phyloP scores from a whole-genome alignment of 1,140 invertebrate species.

The Mercenaria mercenaria region DNA sequence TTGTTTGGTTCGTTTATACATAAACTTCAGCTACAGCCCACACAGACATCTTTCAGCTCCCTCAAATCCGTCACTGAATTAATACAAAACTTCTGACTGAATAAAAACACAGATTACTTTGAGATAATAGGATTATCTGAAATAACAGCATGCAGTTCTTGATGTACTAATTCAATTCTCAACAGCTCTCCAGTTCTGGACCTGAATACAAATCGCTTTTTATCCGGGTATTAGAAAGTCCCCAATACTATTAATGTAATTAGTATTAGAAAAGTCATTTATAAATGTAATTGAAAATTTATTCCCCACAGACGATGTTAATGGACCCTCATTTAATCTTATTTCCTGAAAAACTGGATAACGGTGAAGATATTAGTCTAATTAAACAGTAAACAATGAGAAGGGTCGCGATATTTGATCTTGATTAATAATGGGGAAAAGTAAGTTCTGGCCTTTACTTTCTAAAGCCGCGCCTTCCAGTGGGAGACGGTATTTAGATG shows the following conservation, averaged over 20 bases:
- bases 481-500: conserved; percentile 30
- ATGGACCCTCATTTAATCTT: conserved; percentile 61
- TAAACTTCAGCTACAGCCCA: too few species aligned
- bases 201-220: conserved; percentile 43
- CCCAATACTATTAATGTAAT: conserved; percentile 59
- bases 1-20: too few species aligned
- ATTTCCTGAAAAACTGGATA: conserved; percentile 43
- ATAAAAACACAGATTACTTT: conserved; percentile 25
- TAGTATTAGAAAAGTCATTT: conserved; percentile 63
- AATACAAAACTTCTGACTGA: background rate
- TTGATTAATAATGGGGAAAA: conserved; percentile 42
- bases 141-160: conserved; percentile 17
- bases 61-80: background rate
- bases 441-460: conserved; percentile 25
- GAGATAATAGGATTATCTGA: conserved; percentile 37
- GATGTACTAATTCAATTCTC: conserved; percentile 47
- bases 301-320: conserved; percentile 48
- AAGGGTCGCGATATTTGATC: conserved; percentile 60
- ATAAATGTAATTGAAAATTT: conserved; percentile 59
- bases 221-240: conserved; percentile 47
- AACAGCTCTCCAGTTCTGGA: background rate
- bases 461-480: conserved; percentile 2
- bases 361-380: conserved; percentile 55
- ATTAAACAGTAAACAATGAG: conserved; percentile 61
- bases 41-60: background rate